Conservation (phyloP, 1,140 invertebrate species). For the Varroa destructor region DNA sequence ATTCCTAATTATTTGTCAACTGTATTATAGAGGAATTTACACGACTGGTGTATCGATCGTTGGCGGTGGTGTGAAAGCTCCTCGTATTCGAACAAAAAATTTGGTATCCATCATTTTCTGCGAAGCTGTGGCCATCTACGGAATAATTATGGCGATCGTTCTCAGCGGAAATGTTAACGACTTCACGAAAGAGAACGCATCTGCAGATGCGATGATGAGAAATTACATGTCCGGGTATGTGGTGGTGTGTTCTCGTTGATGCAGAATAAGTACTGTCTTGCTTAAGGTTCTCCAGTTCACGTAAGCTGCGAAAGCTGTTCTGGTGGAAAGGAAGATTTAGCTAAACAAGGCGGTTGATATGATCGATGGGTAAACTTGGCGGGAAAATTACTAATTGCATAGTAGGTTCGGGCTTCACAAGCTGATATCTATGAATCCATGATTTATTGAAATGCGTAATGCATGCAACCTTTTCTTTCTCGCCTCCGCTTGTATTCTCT, state of each 20-base stretch:
- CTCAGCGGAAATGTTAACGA: conserved; percentile 60
- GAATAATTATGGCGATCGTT: conserved; percentile 94
- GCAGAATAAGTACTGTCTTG: background rate
- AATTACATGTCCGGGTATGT: conserved; percentile 47
- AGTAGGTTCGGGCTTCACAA: too few relatives aligned
- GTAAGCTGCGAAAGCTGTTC: too few relatives aligned
- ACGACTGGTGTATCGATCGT: conserved; percentile 90
- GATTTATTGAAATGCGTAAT: background rate
- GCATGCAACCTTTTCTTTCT: conserved; percentile 26
- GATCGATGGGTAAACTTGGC: too few relatives aligned
- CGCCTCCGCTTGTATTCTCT: background rate
- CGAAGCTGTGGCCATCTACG: conserved; percentile 96
- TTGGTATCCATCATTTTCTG: conserved; percentile 98
- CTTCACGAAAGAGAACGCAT: conserved; percentile 16
- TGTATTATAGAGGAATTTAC: conserved; percentile 62
- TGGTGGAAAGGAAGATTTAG: too few relatives aligned
- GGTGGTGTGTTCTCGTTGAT: conserved; percentile 74
- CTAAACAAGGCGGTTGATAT: too few relatives aligned
- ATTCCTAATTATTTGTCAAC: background rate
- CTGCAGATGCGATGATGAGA: background rate
- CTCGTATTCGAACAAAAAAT: conserved; percentile 97
- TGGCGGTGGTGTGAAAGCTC: conserved; percentile 94
- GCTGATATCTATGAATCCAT: background rate
- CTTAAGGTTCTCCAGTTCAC: background rate
- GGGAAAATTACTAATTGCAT: too few relatives aligned